A percentile compares a stretch with the other conserved stretches of the same genome.
Conservation (phyloP, 1,140 invertebrate genomes). For the Trichonephila inaurata region DNA sequence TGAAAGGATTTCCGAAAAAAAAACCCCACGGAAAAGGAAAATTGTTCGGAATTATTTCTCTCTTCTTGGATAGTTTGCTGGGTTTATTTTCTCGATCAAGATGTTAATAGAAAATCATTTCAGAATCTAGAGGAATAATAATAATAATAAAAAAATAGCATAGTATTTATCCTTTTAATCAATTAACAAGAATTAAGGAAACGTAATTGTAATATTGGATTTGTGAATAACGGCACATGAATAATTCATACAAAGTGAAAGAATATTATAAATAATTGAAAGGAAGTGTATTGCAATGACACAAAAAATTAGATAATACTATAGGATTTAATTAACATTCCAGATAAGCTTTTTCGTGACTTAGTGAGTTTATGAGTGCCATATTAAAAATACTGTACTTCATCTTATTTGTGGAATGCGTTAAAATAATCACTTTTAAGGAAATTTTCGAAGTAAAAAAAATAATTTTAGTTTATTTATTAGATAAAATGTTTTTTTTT, state of each 20-base stretch:
- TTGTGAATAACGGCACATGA: not conserved
- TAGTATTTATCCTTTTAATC: slow-evolving; percentile 2
- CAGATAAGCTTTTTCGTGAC: not conserved
- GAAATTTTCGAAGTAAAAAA: too few relatives aligned
- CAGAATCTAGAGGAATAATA: not conserved
- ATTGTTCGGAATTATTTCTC: not conserved
- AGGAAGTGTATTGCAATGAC: not conserved
- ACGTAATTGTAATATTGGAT: not conserved
- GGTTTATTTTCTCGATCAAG: slow-evolving; percentile 19
- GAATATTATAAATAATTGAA: too few relatives aligned
- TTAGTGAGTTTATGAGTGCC: not conserved
- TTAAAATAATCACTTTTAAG: not conserved
- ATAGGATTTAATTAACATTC: not conserved
- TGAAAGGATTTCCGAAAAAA: slow-evolving; percentile 2
- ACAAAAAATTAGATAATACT: not conserved
- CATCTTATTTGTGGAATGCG: not conserved
- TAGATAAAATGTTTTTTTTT: too few relatives aligned
- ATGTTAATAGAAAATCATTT: slow-evolving; percentile 18
- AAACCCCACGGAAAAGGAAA: not conserved
- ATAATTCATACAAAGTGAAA: not conserved
- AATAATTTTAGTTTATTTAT: too few relatives aligned
- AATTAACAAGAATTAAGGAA: slow-evolving; percentile 5
- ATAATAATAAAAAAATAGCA: not conserved
- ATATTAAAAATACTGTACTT: not conserved
- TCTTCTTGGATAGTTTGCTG: not conserved